Conservation (phyloP, 2,113 vertebrate genomes). For the Nettapus auritus region DNA sequence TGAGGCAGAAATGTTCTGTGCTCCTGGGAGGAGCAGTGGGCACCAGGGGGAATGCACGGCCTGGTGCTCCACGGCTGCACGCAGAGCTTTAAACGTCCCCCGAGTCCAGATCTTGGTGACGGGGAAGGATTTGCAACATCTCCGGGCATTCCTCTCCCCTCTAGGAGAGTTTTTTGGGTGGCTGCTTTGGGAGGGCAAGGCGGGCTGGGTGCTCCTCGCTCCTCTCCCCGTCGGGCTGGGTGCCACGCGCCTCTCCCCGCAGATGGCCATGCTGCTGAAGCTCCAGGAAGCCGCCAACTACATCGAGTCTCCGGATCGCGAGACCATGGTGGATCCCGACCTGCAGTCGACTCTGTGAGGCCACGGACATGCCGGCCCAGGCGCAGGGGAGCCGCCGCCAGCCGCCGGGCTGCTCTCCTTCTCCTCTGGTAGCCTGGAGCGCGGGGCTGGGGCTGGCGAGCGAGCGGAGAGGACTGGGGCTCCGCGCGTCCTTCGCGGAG, state of each 20-base stretch:
- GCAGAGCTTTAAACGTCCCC: background rate
- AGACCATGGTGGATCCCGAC: constrained; percentile 86
- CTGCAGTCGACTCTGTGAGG: constrained; percentile 85
- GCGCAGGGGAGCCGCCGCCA: constrained; percentile 29
- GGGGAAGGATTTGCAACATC: background rate
- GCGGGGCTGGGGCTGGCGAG: background rate
- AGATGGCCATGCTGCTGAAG: constrained; percentile 99
- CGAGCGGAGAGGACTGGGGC: constrained; percentile 12
- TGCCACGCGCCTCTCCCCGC: background rate
- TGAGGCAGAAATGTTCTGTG: background rate
- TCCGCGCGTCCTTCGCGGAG: background rate
- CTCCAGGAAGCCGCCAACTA: constrained; percentile 97
- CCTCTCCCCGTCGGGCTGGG: accelerated
- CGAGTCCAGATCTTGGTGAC: accelerated
- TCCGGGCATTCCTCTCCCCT: background rate
- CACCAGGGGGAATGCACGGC: accelerated
- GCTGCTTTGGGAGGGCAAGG: background rate
- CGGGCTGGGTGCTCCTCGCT: background rate
- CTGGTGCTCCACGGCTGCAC: accelerated
- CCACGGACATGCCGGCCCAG: background rate
- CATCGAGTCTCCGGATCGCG: constrained; percentile 93
- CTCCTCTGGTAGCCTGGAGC: constrained; percentile 29
- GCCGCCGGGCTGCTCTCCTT: constrained; percentile 29
- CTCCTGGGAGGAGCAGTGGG: accelerated
- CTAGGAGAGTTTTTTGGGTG: background rate